phyloP scores from a whole-genome alignment of 1,140 invertebrate genomes.

The Hylyphantes graminicola region DNA sequence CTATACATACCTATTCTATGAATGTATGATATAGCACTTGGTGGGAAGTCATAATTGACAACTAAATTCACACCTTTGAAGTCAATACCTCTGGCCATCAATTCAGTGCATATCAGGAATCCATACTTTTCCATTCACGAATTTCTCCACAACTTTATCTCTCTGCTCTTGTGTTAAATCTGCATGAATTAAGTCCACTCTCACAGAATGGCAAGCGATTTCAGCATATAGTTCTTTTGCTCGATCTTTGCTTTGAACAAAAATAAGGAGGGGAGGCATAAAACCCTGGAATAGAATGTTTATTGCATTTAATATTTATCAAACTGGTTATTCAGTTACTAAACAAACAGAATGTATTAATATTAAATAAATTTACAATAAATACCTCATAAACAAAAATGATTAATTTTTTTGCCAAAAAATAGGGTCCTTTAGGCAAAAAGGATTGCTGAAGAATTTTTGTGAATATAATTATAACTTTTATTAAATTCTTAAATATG shows the following conservation, averaged over 20 bases:
- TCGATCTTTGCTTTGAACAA: constrained; percentile 90
- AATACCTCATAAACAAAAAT: too few relatives aligned
- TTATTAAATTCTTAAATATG: too few relatives aligned
- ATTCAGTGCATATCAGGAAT: constrained; percentile 96
- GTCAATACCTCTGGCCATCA: constrained; percentile 97
- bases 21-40: constrained; percentile 91
- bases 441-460: too few relatives aligned
- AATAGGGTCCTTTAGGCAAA: too few relatives aligned
- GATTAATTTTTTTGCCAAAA: too few relatives aligned
- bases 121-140: constrained; percentile 93
- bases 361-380: too few relatives aligned
- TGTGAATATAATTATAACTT: too few relatives aligned
- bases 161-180: constrained; percentile 89
- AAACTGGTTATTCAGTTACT: too few relatives aligned
- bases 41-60: constrained; percentile 97
- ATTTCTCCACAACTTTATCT: constrained; percentile 88
- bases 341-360: too few relatives aligned
- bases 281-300: constrained; percentile 35
- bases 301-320: too few relatives aligned
- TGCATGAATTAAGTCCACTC: constrained; percentile 92
- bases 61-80: constrained; percentile 97
- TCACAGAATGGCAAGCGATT: constrained; percentile 90
- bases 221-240: constrained; percentile 93
- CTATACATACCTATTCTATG: constrained; percentile 81
- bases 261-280: constrained; percentile 66